Conservation (phyloP, 2,113 vertebrate genomes). For the Dolichotis patagonum region DNA sequence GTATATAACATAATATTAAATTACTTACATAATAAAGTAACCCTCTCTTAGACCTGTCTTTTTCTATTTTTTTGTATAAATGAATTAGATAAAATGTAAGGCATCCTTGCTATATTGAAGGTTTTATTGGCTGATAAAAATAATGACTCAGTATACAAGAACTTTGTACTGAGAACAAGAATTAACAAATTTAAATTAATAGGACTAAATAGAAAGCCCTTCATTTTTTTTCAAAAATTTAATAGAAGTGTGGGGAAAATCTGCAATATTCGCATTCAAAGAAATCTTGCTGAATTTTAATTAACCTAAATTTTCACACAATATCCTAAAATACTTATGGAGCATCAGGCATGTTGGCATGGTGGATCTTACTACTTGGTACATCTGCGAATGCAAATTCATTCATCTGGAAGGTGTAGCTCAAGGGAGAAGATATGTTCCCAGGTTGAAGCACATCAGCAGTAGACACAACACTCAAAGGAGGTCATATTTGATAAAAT, state of each 20-base stretch:
- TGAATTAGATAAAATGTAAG: neutral
- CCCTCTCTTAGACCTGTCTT: neutral
- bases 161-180: neutral
- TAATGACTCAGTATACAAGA: neutral
- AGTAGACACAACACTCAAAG: constrained; percentile 44
- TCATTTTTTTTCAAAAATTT: constrained; percentile 47
- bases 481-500: constrained; percentile 53
- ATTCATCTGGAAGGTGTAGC: neutral
- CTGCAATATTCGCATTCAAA: constrained; percentile 44
- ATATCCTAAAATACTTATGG: neutral
- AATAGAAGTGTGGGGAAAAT: neutral
- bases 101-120: neutral
- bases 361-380: neutral
- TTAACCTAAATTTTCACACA: neutral
- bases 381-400: neutral
- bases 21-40: neutral
- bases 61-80: neutral
- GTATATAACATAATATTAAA: neutral
- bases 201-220: constrained; percentile 34
- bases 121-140: neutral
- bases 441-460: neutral
- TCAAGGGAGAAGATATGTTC: neutral
- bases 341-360: neutral
- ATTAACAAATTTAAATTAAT: constrained; percentile 13
- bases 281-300: neutral